Base-by-base conservation (phyloP, 2,888 invertebrate species). In the Aphidoletes aphidimyza region DNA sequence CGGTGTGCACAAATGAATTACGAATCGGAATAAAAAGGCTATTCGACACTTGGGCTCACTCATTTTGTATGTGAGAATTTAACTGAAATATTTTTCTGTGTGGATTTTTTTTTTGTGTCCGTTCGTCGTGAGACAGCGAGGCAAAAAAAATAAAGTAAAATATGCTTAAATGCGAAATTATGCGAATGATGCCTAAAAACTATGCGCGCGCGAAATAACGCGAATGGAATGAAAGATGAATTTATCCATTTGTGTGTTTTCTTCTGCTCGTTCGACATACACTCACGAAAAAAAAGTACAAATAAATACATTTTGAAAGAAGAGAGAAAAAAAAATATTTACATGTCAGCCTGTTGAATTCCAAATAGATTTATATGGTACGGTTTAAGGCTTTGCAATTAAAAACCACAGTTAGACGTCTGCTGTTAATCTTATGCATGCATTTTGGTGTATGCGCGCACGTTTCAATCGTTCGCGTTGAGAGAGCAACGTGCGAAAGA, bases 291-390 rank as follows among this genome's bases (percentile, higher is more conserved):
- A n/a, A n/a, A n/a, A n/a, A n/a, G n/a, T n/a, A 39, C 39, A 39
- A 8, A 39, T 39, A 5, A 17, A 49, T 49, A 6, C 49, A 49
- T 49, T n/a, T 49, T 3, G 49, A n/a, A 3, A 17, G 49, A 49
- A 49, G 19, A 22, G 30, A 59, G 11, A 22, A 8, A 30, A n/a
- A 81, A 81, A 81, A 19, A 81, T 81, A 81, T 81, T 81, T 37
- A 81, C 81, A 81, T 81, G 37, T 81, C 81, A 81, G 81, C 81
- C 81, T 6, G 37, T 81, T 81, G 81, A 36, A 81, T 81, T 81
- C 81, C 81, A 81, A 81, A 81, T 81, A 81, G 81, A 81, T 81
- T 81, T 81, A 81, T 81, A 81, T 81, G 81, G 81, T 81, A 37
- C 37, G 69, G 36, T 81, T n/a, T 81, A 37, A 37, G 81, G n/a